A percentile compares a stretch with the other conserved stretches of the same genome.
phyloP scores from a whole-genome alignment of 2,797 vertebrate genomes.

The Pempheris klunzingeri region DNA sequence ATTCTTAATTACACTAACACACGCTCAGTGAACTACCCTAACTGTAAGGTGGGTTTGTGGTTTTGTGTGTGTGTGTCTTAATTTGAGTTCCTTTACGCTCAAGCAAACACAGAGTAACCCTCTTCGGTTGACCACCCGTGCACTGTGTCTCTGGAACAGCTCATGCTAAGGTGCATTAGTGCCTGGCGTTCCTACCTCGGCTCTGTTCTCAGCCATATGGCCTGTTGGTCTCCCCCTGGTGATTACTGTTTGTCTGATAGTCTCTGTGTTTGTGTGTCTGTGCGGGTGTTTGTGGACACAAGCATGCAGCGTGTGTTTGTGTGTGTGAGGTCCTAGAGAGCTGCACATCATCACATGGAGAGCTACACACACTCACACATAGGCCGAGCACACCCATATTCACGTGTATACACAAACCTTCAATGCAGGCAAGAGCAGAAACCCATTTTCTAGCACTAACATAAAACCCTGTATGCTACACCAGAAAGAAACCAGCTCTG shows the following conservation, averaged over 20 bases:
- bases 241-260: slow-evolving; percentile 72
- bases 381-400: slow-evolving; percentile 35
- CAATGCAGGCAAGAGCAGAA: slow-evolving; percentile 40
- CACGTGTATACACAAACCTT: slow-evolving; percentile 52
- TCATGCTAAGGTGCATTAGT: slow-evolving; percentile 71
- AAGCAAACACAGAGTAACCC: slow-evolving; percentile 46
- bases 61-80: slow-evolving; percentile 17
- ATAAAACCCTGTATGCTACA: slow-evolving; percentile 43
- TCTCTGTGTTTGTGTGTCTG: slow-evolving; percentile 73
- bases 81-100: slow-evolving; percentile 47
- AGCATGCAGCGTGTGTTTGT: slow-evolving; percentile 48
- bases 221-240: slow-evolving; percentile 45
- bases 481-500: slow-evolving; percentile 64
- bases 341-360: slow-evolving; percentile 67
- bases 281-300: slow-evolving; percentile 73
- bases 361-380: slow-evolving; percentile 22
- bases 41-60: slow-evolving; percentile 33
- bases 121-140: slow-evolving; percentile 65
- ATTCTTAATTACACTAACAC: slow-evolving; percentile 47
- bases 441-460: slow-evolving; percentile 54
- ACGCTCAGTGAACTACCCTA: slow-evolving; percentile 33
- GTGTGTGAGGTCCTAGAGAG: slow-evolving; percentile 64
- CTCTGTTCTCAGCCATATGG: slow-evolving; percentile 65
- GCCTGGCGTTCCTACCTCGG: slow-evolving; percentile 38
- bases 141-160: slow-evolving; percentile 68